phyloP scores from a whole-genome alignment of 2,113 vertebrate genomes.

The Artemisiospiza belli region DNA sequence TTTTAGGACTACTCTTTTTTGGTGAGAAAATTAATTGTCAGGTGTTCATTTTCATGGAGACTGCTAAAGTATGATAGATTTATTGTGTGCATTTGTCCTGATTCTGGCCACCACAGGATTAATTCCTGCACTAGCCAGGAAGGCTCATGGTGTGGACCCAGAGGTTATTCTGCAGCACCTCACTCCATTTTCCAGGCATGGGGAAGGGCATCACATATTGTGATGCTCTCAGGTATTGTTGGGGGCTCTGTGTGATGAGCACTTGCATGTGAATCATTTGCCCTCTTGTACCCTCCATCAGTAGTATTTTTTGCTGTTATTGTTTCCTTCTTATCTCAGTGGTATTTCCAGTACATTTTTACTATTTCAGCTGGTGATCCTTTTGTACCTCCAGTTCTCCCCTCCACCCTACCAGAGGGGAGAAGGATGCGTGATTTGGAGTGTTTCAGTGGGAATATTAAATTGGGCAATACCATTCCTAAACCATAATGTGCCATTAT shows the following conservation, averaged over 20 bases:
- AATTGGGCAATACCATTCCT: neutral
- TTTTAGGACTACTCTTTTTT: neutral
- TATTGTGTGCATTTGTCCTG: neutral
- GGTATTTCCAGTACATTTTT: neutral
- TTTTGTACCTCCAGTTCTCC: neutral
- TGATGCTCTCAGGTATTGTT: neutral
- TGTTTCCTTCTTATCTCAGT: neutral
- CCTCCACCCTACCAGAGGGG: neutral
- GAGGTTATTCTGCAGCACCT: neutral
- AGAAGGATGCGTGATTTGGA: neutral
- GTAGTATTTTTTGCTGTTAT: neutral
- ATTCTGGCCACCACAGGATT: neutral
- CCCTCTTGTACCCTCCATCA: neutral
- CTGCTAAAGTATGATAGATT: neutral
- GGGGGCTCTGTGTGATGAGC: neutral
- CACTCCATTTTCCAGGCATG: fast-evolving
- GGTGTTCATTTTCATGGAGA: neutral
- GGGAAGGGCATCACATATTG: fast-evolving
- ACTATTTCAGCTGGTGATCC: neutral
- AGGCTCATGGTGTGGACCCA: fast-evolving
- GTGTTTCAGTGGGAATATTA: neutral
- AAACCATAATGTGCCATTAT: neutral
- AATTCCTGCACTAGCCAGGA: neutral
- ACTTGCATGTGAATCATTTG: neutral
- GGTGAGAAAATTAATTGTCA: neutral